Conservation (phyloP, 1,140 invertebrate species). For the Pseudomyrmex pallidus region DNA sequence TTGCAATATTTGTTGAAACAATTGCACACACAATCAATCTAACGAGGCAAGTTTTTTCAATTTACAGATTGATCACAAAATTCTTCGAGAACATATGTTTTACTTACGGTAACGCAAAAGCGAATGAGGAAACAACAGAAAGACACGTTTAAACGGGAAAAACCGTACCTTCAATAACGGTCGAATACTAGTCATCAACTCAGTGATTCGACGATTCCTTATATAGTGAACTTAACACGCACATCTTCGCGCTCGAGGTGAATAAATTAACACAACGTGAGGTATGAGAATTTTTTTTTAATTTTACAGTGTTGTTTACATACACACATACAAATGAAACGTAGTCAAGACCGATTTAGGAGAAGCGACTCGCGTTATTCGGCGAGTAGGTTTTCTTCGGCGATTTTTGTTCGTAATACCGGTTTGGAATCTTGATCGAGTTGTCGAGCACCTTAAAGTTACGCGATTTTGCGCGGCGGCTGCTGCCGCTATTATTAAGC, state of each 20-base stretch:
- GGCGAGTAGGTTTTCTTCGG: background rate
- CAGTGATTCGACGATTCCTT: conserved; percentile 10
- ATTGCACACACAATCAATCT: background rate
- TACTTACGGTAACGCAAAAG: background rate
- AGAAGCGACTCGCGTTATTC: background rate
- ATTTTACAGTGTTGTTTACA: too few relatives aligned
- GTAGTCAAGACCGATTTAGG: background rate
- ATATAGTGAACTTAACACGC: conserved; percentile 38
- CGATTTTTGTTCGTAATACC: conserved; percentile 7
- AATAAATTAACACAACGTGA: conserved; percentile 13
- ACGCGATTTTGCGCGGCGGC: conserved; percentile 23
- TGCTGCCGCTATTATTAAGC: conserved; percentile 41
- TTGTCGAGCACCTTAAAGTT: conserved; percentile 25
- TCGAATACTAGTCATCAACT: too few relatives aligned
- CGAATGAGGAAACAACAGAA: background rate
- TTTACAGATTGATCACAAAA: background rate
- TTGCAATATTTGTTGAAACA: background rate
- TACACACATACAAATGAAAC: too few relatives aligned
- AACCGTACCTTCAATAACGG: conserved; percentile 11
- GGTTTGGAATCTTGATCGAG: conserved; percentile 32
- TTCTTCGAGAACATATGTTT: background rate
- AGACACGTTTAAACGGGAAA: background rate
- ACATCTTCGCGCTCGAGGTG: background rate
- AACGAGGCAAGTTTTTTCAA: background rate
- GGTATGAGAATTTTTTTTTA: too few relatives aligned